These are phyloP conservation scores for Semicossyphus pulcher DNA, from an alignment of 2,113 vertebrate species.

Conservation along the genomic window DNA sequence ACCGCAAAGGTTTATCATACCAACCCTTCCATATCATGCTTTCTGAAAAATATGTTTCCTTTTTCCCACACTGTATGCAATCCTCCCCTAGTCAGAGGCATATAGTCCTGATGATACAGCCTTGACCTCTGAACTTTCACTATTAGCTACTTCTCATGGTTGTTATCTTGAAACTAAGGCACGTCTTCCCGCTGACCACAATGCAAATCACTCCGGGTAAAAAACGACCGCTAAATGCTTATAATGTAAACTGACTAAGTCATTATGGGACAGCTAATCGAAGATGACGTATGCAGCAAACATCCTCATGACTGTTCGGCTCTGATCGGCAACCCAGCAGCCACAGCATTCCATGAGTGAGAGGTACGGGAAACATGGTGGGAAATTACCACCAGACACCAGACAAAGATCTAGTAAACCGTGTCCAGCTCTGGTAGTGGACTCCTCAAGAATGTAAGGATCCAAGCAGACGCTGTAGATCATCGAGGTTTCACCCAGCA, in stretches of 20 bases:
- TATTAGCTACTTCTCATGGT: not conserved
- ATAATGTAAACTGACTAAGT: slow-evolving; percentile 30
- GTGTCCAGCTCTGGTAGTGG: not conserved
- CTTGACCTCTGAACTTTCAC: not conserved
- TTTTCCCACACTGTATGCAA: not conserved
- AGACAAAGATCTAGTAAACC: slow-evolving; percentile 18
- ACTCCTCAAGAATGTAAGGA: not conserved
- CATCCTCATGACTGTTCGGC: slow-evolving; percentile 26
- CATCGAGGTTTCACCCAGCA: no score
- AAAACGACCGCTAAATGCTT: not conserved
- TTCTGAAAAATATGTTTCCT: no score
- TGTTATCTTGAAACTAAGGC: not conserved
- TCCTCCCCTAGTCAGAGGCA: not conserved
- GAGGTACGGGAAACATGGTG: slow-evolving; percentile 29
- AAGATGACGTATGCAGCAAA: slow-evolving; percentile 38
- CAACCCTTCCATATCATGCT: no score
- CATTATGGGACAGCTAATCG: slow-evolving; percentile 20
- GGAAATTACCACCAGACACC: slow-evolving; percentile 52
- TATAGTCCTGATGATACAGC: not conserved
- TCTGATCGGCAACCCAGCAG: not conserved
- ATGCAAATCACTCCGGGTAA: not conserved
- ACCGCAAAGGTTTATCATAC: no score
- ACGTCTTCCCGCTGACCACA: not conserved
- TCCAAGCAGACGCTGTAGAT: no score
- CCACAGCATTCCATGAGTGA: slow-evolving; percentile 42